Evolutionary conservation across 2,888 invertebrate species (phyloP).

Genomic region (Venustoraphidia nigricollis): DNA sequence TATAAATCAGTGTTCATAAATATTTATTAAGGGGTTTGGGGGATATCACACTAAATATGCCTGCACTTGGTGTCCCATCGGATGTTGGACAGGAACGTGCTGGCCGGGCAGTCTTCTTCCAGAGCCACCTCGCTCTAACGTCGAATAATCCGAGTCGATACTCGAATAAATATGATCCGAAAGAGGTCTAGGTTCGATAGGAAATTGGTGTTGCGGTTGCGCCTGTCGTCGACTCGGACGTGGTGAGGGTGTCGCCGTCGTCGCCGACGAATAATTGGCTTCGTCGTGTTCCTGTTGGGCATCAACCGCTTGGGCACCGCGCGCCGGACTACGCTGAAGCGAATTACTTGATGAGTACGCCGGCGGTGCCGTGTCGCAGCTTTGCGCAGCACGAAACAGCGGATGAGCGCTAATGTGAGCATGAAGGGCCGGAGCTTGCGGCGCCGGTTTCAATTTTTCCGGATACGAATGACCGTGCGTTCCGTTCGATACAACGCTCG

Average conservation of each 20-base stretch:
- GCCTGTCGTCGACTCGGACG: slow-evolving; percentile 25
- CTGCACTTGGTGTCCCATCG: slow-evolving; percentile 43
- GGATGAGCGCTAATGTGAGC: slow-evolving; percentile 19
- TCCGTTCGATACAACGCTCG: slow-evolving; percentile 39
- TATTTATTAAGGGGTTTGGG: not conserved
- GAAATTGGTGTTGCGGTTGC: slow-evolving; percentile 10
- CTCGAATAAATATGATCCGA: slow-evolving; percentile 83
- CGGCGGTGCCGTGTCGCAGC: slow-evolving; percentile 20
- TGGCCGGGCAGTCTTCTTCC: slow-evolving; percentile 21
- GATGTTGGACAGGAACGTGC: slow-evolving; percentile 7
- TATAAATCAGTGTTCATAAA: too few species aligned
- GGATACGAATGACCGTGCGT: slow-evolving; percentile 32
- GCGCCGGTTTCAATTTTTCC: slow-evolving; percentile 31
- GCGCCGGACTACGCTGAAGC: slow-evolving; percentile 13
- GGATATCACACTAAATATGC: slow-evolving; percentile 54
- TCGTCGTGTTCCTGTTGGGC: slow-evolving; percentile 33
- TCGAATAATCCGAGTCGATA: slow-evolving; percentile 79
- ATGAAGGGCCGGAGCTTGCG: slow-evolving; percentile 22
- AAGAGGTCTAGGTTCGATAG: slow-evolving; percentile 54
- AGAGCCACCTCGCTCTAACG: slow-evolving; percentile 54
- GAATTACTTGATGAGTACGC: slow-evolving; percentile 24
- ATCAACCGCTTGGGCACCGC: slow-evolving; percentile 24
- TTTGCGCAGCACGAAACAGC: slow-evolving; percentile 23
- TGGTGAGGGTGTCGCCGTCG: slow-evolving; percentile 48
- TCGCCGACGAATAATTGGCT: slow-evolving; percentile 46